phyloP scores from a whole-genome alignment of 2,113 vertebrate species.

The Pycnonotus jocosus region DNA sequence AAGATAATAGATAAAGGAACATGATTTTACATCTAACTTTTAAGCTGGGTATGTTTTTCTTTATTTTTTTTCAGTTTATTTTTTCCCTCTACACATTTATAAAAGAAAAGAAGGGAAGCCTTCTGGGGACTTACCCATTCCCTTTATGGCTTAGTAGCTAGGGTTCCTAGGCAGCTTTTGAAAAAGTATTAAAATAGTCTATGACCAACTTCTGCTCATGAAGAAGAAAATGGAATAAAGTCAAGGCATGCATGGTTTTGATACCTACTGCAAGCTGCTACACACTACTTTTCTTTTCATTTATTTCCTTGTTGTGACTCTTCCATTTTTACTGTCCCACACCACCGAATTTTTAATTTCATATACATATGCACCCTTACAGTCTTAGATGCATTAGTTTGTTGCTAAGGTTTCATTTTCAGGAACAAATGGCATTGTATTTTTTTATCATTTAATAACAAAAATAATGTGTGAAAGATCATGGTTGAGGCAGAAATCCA shows the following conservation, averaged over 20 bases:
- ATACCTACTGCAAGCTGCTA: neutral
- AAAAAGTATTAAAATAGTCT: neutral
- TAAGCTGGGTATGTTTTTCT: neutral
- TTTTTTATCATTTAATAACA: neutral
- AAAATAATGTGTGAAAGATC: neutral
- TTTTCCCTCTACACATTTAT: neutral
- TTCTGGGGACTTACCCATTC: constrained; percentile 1
- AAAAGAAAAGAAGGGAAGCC: constrained; percentile 5
- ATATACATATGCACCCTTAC: neutral
- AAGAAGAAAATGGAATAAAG: neutral
- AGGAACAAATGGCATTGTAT: neutral
- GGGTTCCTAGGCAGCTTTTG: neutral
- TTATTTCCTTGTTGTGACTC: neutral
- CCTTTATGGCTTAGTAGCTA: constrained; percentile 3
- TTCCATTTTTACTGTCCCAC: neutral
- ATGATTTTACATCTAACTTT: constrained; percentile 18
- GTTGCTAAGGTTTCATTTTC: neutral
- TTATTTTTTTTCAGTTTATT: neutral
- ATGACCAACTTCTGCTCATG: neutral
- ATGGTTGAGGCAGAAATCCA: neutral
- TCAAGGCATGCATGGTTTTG: neutral
- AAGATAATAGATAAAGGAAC: constrained; percentile 33
- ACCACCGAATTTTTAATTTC: fast-evolving
- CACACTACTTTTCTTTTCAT: neutral
- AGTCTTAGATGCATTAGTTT: neutral